A percentile compares a stretch with the other conserved stretches of the same genome.
Conservation (phyloP, 2,113 vertebrate species). For the Neopipo cinnamomea region DNA sequence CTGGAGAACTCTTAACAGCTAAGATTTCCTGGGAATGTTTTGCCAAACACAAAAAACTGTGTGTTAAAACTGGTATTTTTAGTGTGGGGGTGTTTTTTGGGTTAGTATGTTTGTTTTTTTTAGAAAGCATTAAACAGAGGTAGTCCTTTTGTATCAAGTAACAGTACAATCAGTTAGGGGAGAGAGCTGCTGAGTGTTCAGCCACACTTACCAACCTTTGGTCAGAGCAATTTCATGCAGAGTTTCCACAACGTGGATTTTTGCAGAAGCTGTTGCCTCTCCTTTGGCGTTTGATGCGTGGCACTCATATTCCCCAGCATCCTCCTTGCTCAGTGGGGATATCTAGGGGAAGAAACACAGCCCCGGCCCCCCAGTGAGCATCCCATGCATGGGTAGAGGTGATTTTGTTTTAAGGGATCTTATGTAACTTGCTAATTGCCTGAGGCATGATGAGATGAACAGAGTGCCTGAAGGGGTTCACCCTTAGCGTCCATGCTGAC, state of each 20-base stretch:
- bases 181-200: background rate
- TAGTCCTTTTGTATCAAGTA: background rate
- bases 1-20: background rate
- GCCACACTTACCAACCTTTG: slow-evolving; percentile 72
- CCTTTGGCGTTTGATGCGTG: slow-evolving; percentile 86
- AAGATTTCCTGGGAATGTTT: background rate
- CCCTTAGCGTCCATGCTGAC: background rate
- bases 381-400: background rate
- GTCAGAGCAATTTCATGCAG: slow-evolving; percentile 78
- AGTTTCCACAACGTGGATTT: slow-evolving; percentile 82
- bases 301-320: slow-evolving; percentile 89
- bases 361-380: background rate
- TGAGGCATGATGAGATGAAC: background rate
- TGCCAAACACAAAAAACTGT: background rate
- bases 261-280: slow-evolving; percentile 82
- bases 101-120: background rate
- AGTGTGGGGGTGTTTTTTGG: background rate
- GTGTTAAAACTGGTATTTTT: background rate
- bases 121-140: background rate
- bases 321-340: slow-evolving; percentile 85
- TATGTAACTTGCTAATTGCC: background rate
- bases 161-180: background rate
- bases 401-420: background rate
- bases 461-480: background rate
- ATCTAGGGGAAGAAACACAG: slow-evolving; percentile 71